Base-by-base conservation (phyloP, 1,140 invertebrate genomes). In the Drosophila jambulina region DNA sequence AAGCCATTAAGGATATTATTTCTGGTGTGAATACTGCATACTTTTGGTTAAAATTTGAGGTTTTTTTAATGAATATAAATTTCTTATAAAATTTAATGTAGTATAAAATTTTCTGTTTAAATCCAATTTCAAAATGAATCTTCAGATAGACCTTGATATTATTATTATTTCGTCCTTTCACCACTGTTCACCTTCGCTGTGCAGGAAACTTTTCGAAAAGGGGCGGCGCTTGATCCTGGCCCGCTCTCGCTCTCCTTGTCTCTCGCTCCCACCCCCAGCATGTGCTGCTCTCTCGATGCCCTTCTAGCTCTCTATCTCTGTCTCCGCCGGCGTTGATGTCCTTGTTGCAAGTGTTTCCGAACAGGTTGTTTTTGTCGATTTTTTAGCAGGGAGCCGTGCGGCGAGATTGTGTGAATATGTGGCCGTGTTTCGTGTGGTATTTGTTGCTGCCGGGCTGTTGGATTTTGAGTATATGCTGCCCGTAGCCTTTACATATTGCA, bases 341-440 rank as follows among this genome's bases (percentile, higher is more conserved):
- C 85, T 91, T 91, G 82, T 70, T 91, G 90, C 90, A 91, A 91
- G 90, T 91, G 90, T 91, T 91, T 90, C 86, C 85, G 85, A 91
- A 91, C 90, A 91, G 90, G 90, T 91, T 91, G 90, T 91, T 91
- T 91, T 91, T 91, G 90, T 91, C 85, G 90, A 91, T 91, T 91
- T 91, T 91, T 88, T 88, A 82, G 85, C 85, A 88, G 51, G 51
- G 84, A 69, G 69, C 38, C 80, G 80, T n/a, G 46, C 17, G 34
- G 77, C 84, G 85, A 74, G 78, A 90, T 88, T 85, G 81, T 88
- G 67, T 82, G 85, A 88, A 88, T 88, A 90, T 88, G 81, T 88
- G 82, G 65, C 82, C 78, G 76, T 77, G 80, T 77, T 85, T 82
- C 75, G 75, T 86, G 74, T 78, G 38, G 68, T 60, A 42, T 34